These are phyloP conservation scores for Chamaetylas fuelleborni DNA, from an alignment of 2,113 vertebrate species.

Conservation along the genomic window DNA sequence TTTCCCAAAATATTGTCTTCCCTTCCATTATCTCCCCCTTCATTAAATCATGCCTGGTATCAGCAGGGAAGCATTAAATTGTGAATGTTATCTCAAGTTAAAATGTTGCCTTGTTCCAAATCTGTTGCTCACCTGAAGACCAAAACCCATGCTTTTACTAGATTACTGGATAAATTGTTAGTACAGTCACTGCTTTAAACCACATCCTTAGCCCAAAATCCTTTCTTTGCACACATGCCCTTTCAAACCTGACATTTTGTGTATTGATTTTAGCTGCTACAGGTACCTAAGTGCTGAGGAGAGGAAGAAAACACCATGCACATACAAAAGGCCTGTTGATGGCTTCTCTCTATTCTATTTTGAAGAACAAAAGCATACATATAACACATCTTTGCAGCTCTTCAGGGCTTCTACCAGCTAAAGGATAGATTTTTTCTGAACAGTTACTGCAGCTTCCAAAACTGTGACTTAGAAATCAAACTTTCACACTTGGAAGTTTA, in stretches of 20 bases:
- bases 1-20: not conserved
- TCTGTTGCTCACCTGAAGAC: not conserved
- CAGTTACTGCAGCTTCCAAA: not conserved
- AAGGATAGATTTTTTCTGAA: not conserved
- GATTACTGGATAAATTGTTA: not conserved
- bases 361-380: not conserved
- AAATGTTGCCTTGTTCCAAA: not conserved
- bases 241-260: slow-evolving; percentile 27
- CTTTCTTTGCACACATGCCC: not conserved
- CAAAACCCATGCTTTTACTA: not conserved
- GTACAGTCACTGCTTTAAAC: not conserved
- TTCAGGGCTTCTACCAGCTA: not conserved
- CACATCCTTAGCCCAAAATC: not conserved
- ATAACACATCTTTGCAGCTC: not conserved
- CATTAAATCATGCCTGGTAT: not conserved
- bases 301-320: not conserved
- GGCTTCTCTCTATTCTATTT: not conserved
- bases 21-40: not conserved
- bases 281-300: not conserved
- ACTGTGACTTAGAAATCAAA: not conserved
- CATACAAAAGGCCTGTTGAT: not conserved
- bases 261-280: slow-evolving; percentile 7
- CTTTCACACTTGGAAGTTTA: not conserved
- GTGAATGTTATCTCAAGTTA: not conserved
- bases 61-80: not conserved